Conservation (phyloP, 2,888 invertebrate genomes). For the Troides aeacus region DNA sequence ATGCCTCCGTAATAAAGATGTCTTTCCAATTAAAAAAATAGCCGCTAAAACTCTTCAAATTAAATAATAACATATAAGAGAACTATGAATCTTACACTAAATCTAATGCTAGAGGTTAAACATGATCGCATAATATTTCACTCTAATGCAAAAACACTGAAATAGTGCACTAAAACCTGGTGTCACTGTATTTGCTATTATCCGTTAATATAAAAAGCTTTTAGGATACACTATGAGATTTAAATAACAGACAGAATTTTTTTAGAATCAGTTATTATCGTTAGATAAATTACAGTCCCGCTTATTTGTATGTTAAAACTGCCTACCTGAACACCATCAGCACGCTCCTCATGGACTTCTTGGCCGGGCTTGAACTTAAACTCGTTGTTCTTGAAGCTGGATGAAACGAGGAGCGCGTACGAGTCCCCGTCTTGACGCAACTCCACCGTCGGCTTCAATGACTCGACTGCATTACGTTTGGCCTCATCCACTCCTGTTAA, state of each 20-base stretch:
- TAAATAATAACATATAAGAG: too few species aligned
- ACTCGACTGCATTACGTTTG: slow-evolving; percentile 91
- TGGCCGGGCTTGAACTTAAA: slow-evolving; percentile 91
- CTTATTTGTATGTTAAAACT: background rate
- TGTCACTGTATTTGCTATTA: background rate
- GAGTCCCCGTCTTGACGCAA: slow-evolving; percentile 87
- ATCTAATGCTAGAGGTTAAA: too few species aligned
- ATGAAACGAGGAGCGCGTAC: slow-evolving; percentile 88
- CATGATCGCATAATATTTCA: too few species aligned
- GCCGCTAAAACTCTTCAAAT: background rate
- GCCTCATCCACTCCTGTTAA: slow-evolving; percentile 91
- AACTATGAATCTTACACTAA: too few species aligned
- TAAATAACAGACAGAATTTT: background rate
- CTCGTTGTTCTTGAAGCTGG: slow-evolving; percentile 93
- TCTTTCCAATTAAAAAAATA: too few species aligned
- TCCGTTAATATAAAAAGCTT: background rate
- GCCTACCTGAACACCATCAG: slow-evolving; percentile 91
- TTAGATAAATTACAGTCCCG: too few species aligned
- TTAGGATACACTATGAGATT: background rate
- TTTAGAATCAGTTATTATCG: too few species aligned
- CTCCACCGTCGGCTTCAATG: slow-evolving; percentile 91
- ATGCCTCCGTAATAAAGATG: too few species aligned
- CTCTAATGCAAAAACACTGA: too few species aligned
- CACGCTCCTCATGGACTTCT: slow-evolving; percentile 94
- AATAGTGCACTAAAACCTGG: too few species aligned